These are phyloP conservation scores for Phataginus tetradactyla DNA, from an alignment of 2,797 vertebrate species.

Conservation along the genomic window DNA sequence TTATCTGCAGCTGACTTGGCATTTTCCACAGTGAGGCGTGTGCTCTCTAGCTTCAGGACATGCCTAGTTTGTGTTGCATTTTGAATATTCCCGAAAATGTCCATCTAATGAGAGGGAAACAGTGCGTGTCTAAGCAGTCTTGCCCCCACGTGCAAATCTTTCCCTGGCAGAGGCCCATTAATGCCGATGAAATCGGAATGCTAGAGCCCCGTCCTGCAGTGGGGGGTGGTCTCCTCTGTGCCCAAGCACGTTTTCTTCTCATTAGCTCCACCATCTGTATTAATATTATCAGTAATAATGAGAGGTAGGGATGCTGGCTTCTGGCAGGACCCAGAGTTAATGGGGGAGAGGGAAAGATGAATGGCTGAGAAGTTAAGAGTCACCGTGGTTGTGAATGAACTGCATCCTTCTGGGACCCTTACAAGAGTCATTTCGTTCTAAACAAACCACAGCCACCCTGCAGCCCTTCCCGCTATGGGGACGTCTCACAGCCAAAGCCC, in stretches of 20 bases:
- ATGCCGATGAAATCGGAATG: constrained; percentile 61
- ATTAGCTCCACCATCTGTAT: constrained; percentile 62
- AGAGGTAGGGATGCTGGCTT: constrained; percentile 56
- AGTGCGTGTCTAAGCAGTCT: background rate
- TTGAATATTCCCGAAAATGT: constrained; percentile 72
- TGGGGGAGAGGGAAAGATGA: background rate
- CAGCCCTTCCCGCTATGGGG: background rate
- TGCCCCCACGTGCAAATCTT: constrained; percentile 40
- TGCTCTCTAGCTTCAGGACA: background rate
- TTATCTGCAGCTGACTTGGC: constrained; percentile 14
- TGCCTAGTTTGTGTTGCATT: constrained; percentile 56
- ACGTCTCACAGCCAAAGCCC: background rate
- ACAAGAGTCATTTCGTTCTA: constrained; percentile 52
- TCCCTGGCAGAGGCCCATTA: constrained; percentile 29
- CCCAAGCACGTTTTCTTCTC: constrained; percentile 60
- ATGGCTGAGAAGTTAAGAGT: constrained; percentile 43
- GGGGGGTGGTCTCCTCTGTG: background rate
- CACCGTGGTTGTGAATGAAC: constrained; percentile 44
- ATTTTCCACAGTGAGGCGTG: constrained; percentile 6
- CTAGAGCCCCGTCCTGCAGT: constrained; percentile 14
- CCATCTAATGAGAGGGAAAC: constrained; percentile 68
- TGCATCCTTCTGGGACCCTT: constrained; percentile 2
- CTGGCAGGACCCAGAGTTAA: constrained; percentile 51
- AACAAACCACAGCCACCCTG: background rate
- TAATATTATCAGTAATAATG: constrained; percentile 71